Evolutionary conservation across 1,140 invertebrate genomes (phyloP).

Genomic region (Lanistes nyassanus): DNA sequence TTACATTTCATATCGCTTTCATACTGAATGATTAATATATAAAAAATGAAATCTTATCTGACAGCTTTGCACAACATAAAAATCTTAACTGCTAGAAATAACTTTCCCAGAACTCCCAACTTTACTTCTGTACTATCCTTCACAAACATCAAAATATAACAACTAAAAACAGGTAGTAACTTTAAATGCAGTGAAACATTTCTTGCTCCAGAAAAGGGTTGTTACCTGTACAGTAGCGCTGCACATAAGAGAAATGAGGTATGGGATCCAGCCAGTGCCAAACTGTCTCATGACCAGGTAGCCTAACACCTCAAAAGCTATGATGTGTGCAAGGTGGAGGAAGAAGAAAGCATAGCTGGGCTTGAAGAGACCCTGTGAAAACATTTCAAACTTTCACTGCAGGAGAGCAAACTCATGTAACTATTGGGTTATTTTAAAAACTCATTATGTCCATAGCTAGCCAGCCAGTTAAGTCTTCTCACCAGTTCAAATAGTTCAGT

Average conservation of each 20-base stretch:
- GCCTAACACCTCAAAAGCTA: slow-evolving; percentile 58
- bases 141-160: background rate
- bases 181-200: background rate
- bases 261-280: slow-evolving; percentile 61
- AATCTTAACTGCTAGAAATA: background rate
- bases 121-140: background rate
- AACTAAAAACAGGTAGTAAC: background rate
- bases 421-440: no score
- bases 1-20: no score
- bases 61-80: background rate
- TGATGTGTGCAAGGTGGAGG: slow-evolving; percentile 56
- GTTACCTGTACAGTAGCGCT: slow-evolving; percentile 60
- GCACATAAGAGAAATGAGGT: slow-evolving; percentile 49
- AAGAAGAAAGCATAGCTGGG: slow-evolving; percentile 61
- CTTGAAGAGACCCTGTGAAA: slow-evolving; percentile 62
- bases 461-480: no score
- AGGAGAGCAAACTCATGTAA: no score
- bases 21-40: no score
- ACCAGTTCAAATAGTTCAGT: no score
- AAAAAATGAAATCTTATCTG: background rate
- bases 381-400: slow-evolving; percentile 19
- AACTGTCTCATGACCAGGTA: slow-evolving; percentile 59
- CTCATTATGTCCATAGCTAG: no score
- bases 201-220: background rate
- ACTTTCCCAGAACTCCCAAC: background rate